Evolutionary conservation across 2,888 invertebrate species (phyloP).

Genomic region (Epinotia brunnichana): DNA sequence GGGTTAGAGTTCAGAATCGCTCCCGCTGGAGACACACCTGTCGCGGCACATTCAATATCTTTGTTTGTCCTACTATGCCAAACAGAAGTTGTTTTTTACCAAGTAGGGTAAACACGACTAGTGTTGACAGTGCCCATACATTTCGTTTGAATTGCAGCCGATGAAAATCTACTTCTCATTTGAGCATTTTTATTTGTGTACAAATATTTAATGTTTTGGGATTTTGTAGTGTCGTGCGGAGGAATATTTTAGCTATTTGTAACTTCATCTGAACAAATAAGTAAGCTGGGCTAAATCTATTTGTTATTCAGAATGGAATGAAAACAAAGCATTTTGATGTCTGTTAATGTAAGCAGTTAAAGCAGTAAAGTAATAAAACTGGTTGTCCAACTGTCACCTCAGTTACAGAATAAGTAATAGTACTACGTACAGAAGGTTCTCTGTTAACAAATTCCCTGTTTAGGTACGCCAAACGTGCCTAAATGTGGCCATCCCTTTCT

Average conservation of each 20-base stretch:
- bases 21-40: slow-evolving; percentile 18
- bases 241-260: slow-evolving; percentile 28
- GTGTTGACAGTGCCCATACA: slow-evolving; percentile 39
- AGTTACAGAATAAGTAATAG: no score
- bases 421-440: no score
- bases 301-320: neutral
- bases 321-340: slow-evolving; percentile 16
- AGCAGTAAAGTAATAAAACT: neutral
- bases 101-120: slow-evolving; percentile 31
- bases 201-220: slow-evolving; percentile 36
- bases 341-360: slow-evolving; percentile 10
- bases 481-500: no score
- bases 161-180: slow-evolving; percentile 43
- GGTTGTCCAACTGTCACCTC: no score
- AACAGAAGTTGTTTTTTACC: slow-evolving; percentile 43
- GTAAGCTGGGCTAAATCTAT: slow-evolving; percentile 3
- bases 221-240: slow-evolving; percentile 7
- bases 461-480: no score
- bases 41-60: slow-evolving; percentile 39
- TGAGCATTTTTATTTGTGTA: slow-evolving; percentile 27
- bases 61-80: slow-evolving; percentile 40
- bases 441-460: no score
- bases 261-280: slow-evolving; percentile 26
- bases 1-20: slow-evolving; percentile 11
- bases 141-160: slow-evolving; percentile 32